Percentiles rank a stretch among this genome's conserved stretches.
These are phyloP conservation scores for Epinotia brunnichana DNA, from an alignment of 2,888 invertebrate genomes.

Conservation along the genomic window DNA sequence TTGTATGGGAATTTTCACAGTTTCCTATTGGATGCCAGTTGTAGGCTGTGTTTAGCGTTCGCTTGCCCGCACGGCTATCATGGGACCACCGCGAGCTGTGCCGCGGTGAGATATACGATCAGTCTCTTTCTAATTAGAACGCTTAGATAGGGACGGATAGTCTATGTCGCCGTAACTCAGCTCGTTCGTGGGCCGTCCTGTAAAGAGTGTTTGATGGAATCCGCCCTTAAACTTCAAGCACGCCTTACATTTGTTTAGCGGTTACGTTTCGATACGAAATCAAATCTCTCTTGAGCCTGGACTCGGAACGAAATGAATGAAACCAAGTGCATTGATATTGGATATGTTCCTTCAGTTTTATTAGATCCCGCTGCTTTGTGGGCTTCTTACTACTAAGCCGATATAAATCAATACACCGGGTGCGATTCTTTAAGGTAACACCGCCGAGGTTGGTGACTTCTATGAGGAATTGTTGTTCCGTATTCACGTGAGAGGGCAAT, in stretches of 20 bases:
- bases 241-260: slow-evolving; percentile 2
- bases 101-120: no score
- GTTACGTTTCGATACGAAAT: slow-evolving; percentile 2
- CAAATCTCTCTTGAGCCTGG: slow-evolving; percentile 15
- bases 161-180: no score
- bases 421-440: slow-evolving; percentile 6
- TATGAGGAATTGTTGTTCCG: not conserved
- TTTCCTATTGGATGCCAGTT: no score
- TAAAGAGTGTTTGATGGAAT: no score
- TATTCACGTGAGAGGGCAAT: not conserved
- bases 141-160: no score
- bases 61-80: no score
- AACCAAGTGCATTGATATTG: slow-evolving; percentile 31
- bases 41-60: no score
- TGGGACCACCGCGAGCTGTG: no score
- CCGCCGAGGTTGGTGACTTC: not conserved
- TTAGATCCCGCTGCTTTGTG: slow-evolving; percentile 30
- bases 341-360: slow-evolving; percentile 27
- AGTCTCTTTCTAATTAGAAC: no score
- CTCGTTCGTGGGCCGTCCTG: no score
- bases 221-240: not conserved
- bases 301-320: slow-evolving; percentile 14
- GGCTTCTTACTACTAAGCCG: slow-evolving; percentile 25
- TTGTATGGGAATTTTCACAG: no score
- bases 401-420: slow-evolving; percentile 23